These are phyloP conservation scores for Microtus agrestis DNA, from an alignment of 2,797 vertebrate species.

Conservation along the genomic window DNA sequence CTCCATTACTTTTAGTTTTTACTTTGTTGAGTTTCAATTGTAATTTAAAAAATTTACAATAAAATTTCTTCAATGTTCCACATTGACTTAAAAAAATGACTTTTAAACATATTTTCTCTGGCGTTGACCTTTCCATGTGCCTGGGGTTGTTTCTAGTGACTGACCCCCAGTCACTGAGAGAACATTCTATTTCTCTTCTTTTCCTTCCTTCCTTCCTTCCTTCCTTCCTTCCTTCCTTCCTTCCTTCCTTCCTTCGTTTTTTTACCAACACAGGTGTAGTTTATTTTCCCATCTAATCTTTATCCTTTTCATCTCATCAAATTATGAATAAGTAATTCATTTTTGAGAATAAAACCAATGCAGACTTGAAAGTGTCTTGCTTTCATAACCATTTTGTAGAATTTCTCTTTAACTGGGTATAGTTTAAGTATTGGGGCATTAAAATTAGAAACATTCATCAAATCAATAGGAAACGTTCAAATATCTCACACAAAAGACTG, in stretches of 20 bases:
- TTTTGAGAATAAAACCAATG: background rate
- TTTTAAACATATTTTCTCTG: background rate
- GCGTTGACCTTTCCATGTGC: background rate
- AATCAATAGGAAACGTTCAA: background rate
- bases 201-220: background rate
- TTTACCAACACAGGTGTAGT: background rate
- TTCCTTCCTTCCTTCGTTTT: background rate
- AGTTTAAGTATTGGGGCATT: background rate
- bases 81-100: background rate
- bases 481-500: background rate
- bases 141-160: background rate
- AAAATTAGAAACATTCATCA: background rate
- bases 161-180: background rate
- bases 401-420: background rate
- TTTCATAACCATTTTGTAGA: background rate
- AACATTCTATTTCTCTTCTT: background rate
- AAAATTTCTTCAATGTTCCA: background rate
- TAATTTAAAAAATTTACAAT: background rate
- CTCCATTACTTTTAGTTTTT: background rate
- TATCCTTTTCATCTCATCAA: background rate
- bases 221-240: background rate
- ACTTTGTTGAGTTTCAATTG: background rate
- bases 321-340: constrained; percentile 9
- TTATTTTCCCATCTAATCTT: background rate
- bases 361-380: background rate